A percentile compares a stretch with the other conserved stretches of the same genome.
Evolutionary conservation across 2,113 vertebrate genomes (phyloP).

Genomic region (Neogale vison): DNA sequence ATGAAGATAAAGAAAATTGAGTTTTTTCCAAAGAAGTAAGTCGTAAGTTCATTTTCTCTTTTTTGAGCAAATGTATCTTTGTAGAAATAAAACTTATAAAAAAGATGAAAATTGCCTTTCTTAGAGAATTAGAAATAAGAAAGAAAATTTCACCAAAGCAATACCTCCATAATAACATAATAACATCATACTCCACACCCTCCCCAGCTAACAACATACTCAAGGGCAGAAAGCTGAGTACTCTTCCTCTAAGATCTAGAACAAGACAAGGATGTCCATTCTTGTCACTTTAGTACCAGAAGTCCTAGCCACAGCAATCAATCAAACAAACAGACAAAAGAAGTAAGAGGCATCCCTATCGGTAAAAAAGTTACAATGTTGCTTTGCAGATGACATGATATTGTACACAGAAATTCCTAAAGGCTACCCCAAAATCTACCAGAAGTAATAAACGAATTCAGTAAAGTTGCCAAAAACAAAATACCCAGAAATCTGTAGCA

Average conservation of each 20-base stretch:
- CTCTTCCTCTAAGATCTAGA: neutral
- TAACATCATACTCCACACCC: neutral
- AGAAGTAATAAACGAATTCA: neutral
- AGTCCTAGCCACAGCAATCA: neutral
- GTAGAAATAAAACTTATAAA: neutral
- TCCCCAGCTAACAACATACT: neutral
- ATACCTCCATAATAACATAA: neutral
- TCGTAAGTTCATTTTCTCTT: neutral
- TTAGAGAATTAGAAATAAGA: neutral
- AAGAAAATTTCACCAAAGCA: conserved; percentile 6
- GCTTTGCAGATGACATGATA: neutral
- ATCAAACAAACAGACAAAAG: neutral
- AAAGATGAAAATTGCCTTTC: neutral
- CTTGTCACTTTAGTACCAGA: neutral
- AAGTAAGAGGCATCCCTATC: neutral
- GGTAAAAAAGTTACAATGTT: neutral
- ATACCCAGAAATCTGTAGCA: neutral
- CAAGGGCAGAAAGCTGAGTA: neutral
- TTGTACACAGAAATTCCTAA: neutral
- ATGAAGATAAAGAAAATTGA: neutral
- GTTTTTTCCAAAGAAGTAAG: neutral
- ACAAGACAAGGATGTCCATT: neutral
- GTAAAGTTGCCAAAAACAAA: neutral
- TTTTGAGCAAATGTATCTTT: conserved; percentile 47
- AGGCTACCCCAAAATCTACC: neutral